Conservation (phyloP, 2,113 vertebrate species). For the Sapajus apella region DNA sequence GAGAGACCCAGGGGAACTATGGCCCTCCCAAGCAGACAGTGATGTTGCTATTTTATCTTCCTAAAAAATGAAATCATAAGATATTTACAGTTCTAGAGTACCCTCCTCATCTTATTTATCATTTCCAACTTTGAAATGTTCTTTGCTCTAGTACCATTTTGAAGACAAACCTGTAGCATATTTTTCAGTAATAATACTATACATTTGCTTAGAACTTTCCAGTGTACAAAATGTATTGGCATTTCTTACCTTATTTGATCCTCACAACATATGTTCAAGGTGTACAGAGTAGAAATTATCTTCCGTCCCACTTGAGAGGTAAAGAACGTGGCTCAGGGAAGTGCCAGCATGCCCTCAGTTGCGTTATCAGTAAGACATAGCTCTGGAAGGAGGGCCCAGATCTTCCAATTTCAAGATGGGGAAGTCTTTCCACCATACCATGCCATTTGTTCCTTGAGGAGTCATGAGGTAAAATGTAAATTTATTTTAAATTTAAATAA, state of each 20-base stretch:
- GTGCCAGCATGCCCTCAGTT: background rate
- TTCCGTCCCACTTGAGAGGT: background rate
- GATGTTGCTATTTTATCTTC: background rate
- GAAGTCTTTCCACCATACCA: background rate
- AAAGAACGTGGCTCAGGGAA: background rate
- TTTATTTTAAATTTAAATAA: slow-evolving; percentile 48
- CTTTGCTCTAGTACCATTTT: slow-evolving; percentile 8
- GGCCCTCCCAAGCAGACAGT: background rate
- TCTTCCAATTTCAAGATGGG: background rate
- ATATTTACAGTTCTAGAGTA: background rate
- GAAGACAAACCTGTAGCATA: background rate
- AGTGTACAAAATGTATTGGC: background rate
- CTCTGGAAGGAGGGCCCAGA: background rate
- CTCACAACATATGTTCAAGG: background rate
- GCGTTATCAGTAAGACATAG: background rate
- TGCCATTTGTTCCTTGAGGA: background rate
- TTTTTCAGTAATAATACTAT: background rate
- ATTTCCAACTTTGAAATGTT: slow-evolving; percentile 25
- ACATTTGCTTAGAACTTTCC: slow-evolving; percentile 29
- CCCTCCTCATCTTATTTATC: background rate
- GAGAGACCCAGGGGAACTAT: background rate
- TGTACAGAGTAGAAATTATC: background rate
- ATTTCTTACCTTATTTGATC: background rate
- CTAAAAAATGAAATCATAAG: background rate
- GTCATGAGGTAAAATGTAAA: background rate